Evolutionary conservation across 1,140 invertebrate genomes (phyloP), one percentile per base, ranked within the genome.

Genomic region (Zaprionus africanus): DNA sequence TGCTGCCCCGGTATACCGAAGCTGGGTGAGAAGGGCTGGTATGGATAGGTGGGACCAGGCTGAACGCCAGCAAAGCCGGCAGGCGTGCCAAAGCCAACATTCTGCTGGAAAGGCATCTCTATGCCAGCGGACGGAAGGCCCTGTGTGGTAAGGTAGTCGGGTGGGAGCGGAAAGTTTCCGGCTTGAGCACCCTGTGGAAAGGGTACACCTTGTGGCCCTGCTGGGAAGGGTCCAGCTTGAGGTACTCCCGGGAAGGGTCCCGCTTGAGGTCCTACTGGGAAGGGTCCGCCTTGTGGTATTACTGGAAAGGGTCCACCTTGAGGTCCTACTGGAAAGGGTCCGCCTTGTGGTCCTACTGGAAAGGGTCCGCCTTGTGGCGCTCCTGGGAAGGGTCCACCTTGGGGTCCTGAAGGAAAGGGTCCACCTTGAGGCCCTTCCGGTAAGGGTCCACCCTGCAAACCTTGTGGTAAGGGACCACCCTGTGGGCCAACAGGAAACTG

Each of bases 111-210:
- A 13, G 65, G 46, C 3, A 68, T 49, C 11, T 70, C 77, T 13
- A 75, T 36, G 17, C 68, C 78, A 5, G 77, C 9, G 0, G 68
- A 19, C 1, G 83, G 83, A 5, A 88, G 54, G 1, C 84, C 83
- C 13, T 87, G 83, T 4, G 15, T 75, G 26, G 72, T 83, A 9
- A 87, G 60, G 15, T 88, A 88, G 12, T 87, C 81, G 5, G 79
- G 76, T 0, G 57, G 63, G 26, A 66, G 66, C 2, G 60, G 28
- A n/a, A 57, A 13, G 13, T 28, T 0, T 34, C 38, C 57, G 38
- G 69, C 13, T 58, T 73, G 5, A 5, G 41, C n/a, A 15, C 60
- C 57, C 41, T 0, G 1, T 58, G 58, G 6, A 61, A 81, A 0
- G 12, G 56, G 34, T 0, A 53, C 64, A 31, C 57, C 71, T 15